Evolutionary conservation across 2,797 vertebrate species (phyloP).

Genomic region (Sebastes alutus): DNA sequence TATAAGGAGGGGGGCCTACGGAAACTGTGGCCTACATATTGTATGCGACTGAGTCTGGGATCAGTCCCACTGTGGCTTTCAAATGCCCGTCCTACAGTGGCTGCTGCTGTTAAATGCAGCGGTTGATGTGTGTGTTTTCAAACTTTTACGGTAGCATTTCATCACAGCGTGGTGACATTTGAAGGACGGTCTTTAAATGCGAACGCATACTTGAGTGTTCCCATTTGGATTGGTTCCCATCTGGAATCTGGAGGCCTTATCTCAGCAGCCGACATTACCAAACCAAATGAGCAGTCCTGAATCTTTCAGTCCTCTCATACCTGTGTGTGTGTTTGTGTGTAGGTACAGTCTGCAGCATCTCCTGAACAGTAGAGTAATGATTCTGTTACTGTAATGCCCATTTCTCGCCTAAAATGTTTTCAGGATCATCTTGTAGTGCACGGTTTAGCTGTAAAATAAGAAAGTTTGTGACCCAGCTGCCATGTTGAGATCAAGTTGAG

Average conservation of each 20-base stretch:
- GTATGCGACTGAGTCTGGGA: constrained; percentile 13
- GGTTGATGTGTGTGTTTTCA: background rate
- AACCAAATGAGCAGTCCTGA: constrained; percentile 49
- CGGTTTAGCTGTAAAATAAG: too few species aligned
- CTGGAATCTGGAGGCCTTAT: constrained; percentile 14
- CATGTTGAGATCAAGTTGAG: too few species aligned
- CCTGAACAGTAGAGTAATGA: background rate
- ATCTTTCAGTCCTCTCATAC: constrained; percentile 5
- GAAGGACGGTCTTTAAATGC: constrained; percentile 27
- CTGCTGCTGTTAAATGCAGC: background rate
- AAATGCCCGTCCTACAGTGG: background rate
- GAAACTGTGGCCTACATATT: constrained; percentile 45
- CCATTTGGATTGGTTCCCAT: constrained; percentile 20
- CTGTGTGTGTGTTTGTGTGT: background rate
- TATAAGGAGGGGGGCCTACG: background rate
- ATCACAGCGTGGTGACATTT: background rate
- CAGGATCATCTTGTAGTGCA: too few species aligned
- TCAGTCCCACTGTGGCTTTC: constrained; percentile 18
- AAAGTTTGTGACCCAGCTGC: too few species aligned
- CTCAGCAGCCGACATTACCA: constrained; percentile 37
- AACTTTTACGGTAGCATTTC: background rate
- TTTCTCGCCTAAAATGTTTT: too few species aligned
- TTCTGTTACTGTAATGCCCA: too few species aligned
- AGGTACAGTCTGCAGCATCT: background rate
- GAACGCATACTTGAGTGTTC: background rate